Evolutionary conservation across 2,113 vertebrate species (phyloP).

Genomic region (Actenoides lindsayi): DNA sequence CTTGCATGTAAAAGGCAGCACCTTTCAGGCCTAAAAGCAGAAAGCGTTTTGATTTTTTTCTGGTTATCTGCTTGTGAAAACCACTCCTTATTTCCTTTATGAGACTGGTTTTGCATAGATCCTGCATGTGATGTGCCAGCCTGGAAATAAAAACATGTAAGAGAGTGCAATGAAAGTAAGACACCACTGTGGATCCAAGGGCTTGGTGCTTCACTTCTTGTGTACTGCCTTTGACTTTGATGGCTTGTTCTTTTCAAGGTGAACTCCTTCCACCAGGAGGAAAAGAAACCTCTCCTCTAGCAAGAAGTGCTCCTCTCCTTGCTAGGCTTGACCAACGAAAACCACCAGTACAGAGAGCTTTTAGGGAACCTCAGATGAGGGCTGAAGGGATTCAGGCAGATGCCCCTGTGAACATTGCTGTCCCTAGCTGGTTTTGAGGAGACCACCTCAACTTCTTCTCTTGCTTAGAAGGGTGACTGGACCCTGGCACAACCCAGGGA

Average conservation of each 20-base stretch:
- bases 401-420: not conserved
- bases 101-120: not conserved
- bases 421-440: not conserved
- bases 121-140: not conserved
- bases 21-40: not conserved
- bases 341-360: rapidly evolving
- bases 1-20: not conserved
- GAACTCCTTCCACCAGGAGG: not conserved
- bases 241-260: not conserved
- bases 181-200: not conserved
- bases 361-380: not conserved
- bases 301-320: not conserved
- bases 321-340: not conserved
- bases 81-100: not conserved
- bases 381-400: not conserved
- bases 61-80: not conserved
- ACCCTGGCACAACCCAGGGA: not conserved
- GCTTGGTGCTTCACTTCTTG: not conserved
- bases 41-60: not conserved
- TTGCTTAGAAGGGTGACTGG: not conserved
- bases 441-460: not conserved
- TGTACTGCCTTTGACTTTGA: not conserved
- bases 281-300: not conserved
- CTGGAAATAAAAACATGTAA: not conserved
- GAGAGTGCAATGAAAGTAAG: not conserved